Evolutionary conservation across 2,888 invertebrate species (phyloP).

Genomic region (Diarsia dahlii): DNA sequence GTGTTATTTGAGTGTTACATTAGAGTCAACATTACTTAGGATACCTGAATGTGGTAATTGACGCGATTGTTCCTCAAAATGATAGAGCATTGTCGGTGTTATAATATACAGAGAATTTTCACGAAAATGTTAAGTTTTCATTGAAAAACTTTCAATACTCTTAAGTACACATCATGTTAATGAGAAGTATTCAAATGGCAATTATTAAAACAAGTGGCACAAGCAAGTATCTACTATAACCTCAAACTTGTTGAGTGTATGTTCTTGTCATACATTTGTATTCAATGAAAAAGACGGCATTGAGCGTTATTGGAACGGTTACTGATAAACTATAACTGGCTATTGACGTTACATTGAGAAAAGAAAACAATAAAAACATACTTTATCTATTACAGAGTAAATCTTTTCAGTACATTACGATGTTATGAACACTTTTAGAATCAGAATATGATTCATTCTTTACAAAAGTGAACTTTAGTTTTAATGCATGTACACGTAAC

Average conservation of each 20-base stretch:
- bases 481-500: constrained; percentile 4
- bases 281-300: constrained; percentile 58
- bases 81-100: neutral
- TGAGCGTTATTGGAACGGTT: constrained; percentile 51
- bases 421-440: constrained; percentile 14
- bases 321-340: constrained; percentile 40
- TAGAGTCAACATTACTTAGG: constrained; percentile 15
- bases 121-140: constrained; percentile 6
- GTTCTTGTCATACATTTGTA: constrained; percentile 24
- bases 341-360: constrained; percentile 15
- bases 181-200: neutral
- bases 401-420: constrained; percentile 6
- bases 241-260: constrained; percentile 50
- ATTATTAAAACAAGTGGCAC: constrained; percentile 30
- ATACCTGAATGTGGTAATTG: constrained; percentile 21
- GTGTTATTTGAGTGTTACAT: constrained; percentile 38
- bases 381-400: neutral
- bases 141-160: neutral
- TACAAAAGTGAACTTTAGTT: constrained; percentile 16
- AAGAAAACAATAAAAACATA: neutral
- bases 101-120: neutral
- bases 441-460: constrained; percentile 27
- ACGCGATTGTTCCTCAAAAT: neutral
- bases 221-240: constrained; percentile 53
- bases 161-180: neutral